Conservation (phyloP, 1,140 invertebrate species). For the Myzus persicae region DNA sequence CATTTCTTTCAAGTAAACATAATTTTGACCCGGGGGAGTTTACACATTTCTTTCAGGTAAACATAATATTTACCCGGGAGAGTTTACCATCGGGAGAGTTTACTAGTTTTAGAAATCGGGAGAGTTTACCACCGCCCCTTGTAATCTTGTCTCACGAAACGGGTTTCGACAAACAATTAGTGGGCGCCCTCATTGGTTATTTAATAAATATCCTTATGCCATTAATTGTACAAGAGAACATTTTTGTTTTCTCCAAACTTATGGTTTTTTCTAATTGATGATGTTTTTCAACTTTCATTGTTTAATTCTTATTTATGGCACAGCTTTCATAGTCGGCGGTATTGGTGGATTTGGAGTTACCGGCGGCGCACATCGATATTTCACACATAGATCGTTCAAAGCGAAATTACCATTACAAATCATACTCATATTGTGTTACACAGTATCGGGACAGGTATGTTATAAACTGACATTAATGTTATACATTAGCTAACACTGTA, state of each 20-base stretch:
- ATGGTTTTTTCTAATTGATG: not conserved
- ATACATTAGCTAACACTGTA: not conserved
- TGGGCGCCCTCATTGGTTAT: not conserved
- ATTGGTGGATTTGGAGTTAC: conserved; percentile 76
- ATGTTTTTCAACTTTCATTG: not conserved
- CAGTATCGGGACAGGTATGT: conserved; percentile 77
- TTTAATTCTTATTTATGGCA: conserved; percentile 55
- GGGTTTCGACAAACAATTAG: not conserved
- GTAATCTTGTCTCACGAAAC: no score
- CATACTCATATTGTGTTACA: conserved; percentile 74
- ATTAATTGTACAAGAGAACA: not conserved
- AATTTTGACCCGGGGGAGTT: no score
- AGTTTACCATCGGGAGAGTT: no score
- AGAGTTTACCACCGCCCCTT: no score
- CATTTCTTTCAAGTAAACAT: no score
- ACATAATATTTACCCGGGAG: no score
- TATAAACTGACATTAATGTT: not conserved
- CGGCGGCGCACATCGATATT: conserved; percentile 83
- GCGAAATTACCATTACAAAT: conserved; percentile 77
- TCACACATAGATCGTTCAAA: conserved; percentile 85
- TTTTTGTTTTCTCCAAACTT: not conserved
- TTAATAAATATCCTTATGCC: no score
- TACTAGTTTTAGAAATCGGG: no score
- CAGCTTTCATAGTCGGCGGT: conserved; percentile 67
- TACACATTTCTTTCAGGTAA: no score